Evolutionary conservation across 92 coral and sea anemone genomes (phyloP), one percentile per base, ranked within the genome.

Genomic region (Zoanthus sociatus): DNA sequence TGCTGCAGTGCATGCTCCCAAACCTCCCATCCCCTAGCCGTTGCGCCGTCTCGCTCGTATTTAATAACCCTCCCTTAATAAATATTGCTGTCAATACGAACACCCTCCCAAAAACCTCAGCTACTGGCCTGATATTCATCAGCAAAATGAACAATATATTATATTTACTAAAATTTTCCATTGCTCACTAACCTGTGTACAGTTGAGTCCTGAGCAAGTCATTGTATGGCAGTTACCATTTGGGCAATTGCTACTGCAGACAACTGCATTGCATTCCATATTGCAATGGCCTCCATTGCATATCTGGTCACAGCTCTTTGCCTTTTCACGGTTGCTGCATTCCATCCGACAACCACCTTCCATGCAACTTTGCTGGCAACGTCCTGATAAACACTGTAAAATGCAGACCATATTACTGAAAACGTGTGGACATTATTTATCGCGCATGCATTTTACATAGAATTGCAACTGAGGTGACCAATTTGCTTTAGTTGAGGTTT

Each of bases 191-290:
- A 78, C 72, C 84, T 78, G 84, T 33, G 84, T 78, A 18, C 84
- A 78, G 56, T 78, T 78, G 13, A 16, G 73, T 18, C 84, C 84
- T 6, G 20, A 17, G 71, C 84, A 78, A 8, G 84, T 61, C 73
- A 78, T 78, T 33, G 72, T 17, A 58, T 8, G 54, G 33, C 73
- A 78, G 72, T 78, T 60, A 21, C 84, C 84, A 9, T 37, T 12
- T 11, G 71, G 72, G 48, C 84, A 78, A 9, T 78, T 63, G 31
- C 84, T 78, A 4, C 61, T 66, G 21, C 84, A 78, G 11, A 78
- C 72, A n/a, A 60, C 84, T 3, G 84, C 84, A 63, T 56, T 61
- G 37, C 84, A 78, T 45, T 78, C 55, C 73, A 78, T 33, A n/a
- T 9, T 18, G 84, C 84, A 78, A 7, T 42, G 71, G 1, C 55